These are phyloP conservation scores for Phoenicopterus ruber DNA, from an alignment of 2,113 vertebrate species.

Conservation along the genomic window DNA sequence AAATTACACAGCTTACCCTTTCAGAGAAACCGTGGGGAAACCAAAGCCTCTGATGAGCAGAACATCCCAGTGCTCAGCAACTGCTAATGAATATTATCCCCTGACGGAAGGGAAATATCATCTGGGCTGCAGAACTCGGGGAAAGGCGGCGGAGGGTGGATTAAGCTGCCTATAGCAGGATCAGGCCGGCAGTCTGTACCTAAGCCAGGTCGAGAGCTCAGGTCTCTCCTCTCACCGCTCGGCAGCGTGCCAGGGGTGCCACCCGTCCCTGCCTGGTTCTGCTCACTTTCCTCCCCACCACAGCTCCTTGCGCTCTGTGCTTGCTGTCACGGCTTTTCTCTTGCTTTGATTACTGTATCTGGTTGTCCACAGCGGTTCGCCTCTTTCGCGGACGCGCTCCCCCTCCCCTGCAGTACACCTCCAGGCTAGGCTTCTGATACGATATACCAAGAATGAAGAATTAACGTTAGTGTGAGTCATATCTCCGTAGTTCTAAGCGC, in stretches of 20 bases:
- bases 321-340: not conserved
- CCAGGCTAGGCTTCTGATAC: not conserved
- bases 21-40: not conserved
- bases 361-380: not conserved
- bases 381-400: not conserved
- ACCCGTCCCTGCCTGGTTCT: not conserved
- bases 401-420: not conserved
- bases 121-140: not conserved
- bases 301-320: not conserved
- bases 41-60: not conserved
- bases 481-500: not conserved
- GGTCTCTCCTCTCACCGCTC: not conserved
- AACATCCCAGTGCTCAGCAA: rapidly evolving
- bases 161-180: not conserved
- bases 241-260: rapidly evolving
- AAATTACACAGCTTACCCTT: not conserved
- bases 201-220: rapidly evolving
- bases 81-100: not conserved
- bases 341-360: not conserved
- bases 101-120: not conserved
- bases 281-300: not conserved
- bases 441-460: not conserved
- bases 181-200: not conserved
- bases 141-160: not conserved
- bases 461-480: not conserved